Evolutionary conservation across 1,140 invertebrate genomes (phyloP).

Genomic region (Phocides pigmalion): DNA sequence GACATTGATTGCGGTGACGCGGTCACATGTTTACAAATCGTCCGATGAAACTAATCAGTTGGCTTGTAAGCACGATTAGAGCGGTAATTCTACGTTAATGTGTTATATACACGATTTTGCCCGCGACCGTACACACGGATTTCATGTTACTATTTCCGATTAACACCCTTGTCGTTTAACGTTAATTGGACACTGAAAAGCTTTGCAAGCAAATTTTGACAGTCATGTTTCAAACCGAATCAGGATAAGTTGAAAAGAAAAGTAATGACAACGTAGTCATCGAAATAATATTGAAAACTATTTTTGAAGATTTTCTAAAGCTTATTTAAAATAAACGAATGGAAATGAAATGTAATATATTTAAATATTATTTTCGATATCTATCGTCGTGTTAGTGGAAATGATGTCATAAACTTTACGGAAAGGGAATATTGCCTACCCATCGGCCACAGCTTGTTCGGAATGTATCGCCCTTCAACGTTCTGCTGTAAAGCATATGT

Average conservation of each 20-base stretch:
- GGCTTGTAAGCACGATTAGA: constrained; percentile 26
- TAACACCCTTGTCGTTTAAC: constrained; percentile 13
- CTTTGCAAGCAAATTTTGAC: neutral
- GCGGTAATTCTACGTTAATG: constrained; percentile 27
- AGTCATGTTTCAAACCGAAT: neutral
- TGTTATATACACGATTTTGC: constrained; percentile 14
- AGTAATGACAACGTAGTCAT: too few relatives aligned
- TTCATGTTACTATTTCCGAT: constrained; percentile 30
- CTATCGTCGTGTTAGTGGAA: too few relatives aligned
- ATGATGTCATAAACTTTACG: too few relatives aligned
- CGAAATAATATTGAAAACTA: too few relatives aligned
- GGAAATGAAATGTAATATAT: too few relatives aligned
- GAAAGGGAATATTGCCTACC: neutral
- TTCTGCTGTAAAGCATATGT: too few relatives aligned
- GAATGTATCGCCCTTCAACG: too few relatives aligned
- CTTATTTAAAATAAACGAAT: too few relatives aligned
- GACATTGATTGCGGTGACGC: neutral
- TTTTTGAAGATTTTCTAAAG: too few relatives aligned
- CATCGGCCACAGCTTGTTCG: neutral
- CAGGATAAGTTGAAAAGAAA: too few relatives aligned
- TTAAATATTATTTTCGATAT: too few relatives aligned
- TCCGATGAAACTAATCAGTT: constrained; percentile 32
- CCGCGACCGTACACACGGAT: constrained; percentile 16
- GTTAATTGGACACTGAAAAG: neutral
- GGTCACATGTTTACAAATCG: constrained; percentile 28